Percentiles rank a stretch among this genome's conserved stretches.
Evolutionary conservation across 2,888 invertebrate genomes (phyloP).

Genomic region (Yponomeuta evonymella): DNA sequence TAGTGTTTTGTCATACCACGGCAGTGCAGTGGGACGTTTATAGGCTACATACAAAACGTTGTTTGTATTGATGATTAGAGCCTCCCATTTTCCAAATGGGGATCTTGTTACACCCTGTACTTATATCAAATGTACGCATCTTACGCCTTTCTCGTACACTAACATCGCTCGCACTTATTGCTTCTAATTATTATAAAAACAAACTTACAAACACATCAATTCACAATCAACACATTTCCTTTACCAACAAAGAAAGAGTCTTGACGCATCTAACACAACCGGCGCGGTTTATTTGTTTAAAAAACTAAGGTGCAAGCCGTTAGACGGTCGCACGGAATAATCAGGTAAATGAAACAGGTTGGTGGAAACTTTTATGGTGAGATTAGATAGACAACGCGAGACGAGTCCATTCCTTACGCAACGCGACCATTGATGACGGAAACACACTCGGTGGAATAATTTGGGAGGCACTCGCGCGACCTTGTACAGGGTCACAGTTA

Average conservation of each 20-base stretch:
- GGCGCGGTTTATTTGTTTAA: neutral
- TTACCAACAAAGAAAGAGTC: neutral
- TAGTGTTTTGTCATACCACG: no score
- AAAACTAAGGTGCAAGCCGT: neutral
- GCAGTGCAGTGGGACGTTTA: no score
- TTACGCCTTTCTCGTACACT: no score
- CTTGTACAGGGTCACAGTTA: no score
- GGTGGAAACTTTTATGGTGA: neutral
- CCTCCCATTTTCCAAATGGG: no score
- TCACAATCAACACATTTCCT: neutral
- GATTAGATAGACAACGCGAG: neutral
- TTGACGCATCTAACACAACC: neutral
- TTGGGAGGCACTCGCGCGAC: no score
- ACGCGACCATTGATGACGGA: neutral
- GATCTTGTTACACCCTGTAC: no score
- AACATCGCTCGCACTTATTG: neutral
- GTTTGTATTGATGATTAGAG: no score
- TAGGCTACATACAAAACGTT: no score
- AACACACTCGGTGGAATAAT: no score
- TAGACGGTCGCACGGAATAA: neutral
- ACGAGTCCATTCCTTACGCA: neutral
- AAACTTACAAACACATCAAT: neutral
- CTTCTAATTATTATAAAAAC: neutral
- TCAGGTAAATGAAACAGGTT: neutral
- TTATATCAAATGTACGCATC: no score